phyloP scores from a whole-genome alignment of 2,797 vertebrate genomes.

The Danio tinwini region DNA sequence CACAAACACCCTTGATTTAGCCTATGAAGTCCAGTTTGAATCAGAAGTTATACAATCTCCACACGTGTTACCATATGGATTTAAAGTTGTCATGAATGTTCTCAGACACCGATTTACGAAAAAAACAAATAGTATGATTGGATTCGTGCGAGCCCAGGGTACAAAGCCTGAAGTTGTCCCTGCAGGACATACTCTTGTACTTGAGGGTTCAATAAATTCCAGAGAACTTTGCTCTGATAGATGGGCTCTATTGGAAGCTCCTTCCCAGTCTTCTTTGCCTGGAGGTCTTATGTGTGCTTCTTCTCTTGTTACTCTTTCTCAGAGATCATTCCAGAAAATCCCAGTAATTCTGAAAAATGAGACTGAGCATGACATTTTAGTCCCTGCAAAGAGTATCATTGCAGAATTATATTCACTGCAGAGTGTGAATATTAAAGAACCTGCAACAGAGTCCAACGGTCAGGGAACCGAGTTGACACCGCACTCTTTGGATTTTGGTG shows the following conservation, averaged over 20 bases:
- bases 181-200: neutral
- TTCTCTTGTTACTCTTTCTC: neutral
- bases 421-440: neutral
- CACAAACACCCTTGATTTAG: neutral
- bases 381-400: neutral
- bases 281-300: neutral
- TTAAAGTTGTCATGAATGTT: neutral
- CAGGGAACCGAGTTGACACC: neutral
- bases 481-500: neutral
- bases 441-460: neutral
- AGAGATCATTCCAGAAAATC: neutral
- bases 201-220: neutral
- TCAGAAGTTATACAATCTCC: neutral
- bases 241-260: neutral
- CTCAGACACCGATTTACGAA: neutral
- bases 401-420: neutral
- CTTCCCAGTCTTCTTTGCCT: neutral
- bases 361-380: neutral
- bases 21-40: neutral
- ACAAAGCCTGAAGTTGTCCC: neutral
- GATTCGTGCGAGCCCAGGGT: neutral
- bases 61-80: neutral
- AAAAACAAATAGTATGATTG: neutral
- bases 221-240: neutral
- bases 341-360: neutral